Evolutionary conservation across 2,113 vertebrate species (phyloP).

Genomic region (Trogon surrucura): DNA sequence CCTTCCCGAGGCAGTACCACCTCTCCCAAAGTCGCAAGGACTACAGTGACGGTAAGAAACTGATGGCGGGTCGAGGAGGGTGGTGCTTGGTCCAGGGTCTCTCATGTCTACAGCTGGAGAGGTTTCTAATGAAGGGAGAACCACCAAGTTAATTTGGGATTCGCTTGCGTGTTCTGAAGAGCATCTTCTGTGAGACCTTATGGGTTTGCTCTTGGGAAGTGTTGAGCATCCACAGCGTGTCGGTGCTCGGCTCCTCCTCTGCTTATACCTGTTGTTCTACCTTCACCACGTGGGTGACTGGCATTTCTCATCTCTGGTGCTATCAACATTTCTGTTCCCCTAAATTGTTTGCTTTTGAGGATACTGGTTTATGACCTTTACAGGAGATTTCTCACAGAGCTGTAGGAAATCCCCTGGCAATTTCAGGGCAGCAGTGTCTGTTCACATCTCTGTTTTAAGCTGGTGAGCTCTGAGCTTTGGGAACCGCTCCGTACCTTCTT

Average conservation of each 20-base stretch:
- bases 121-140: background rate
- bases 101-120: background rate
- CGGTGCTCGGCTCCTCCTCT: background rate
- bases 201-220: background rate
- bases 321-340: background rate
- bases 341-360: background rate
- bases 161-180: background rate
- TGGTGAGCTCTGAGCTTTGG: background rate
- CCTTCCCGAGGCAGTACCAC: constrained; percentile 89
- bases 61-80: rapidly evolving
- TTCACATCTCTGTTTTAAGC: background rate
- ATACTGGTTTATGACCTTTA: background rate
- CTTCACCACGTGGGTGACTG: background rate
- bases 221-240: background rate
- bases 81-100: background rate
- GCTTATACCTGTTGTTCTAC: background rate
- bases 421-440: background rate
- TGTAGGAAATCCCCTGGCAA: background rate
- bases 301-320: background rate
- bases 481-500: background rate
- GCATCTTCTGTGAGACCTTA: background rate
- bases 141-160: background rate
- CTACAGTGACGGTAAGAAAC: constrained; percentile 86
- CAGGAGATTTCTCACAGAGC: background rate
- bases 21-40: constrained; percentile 89